Percentiles rank a stretch among this genome's conserved stretches.
phyloP scores from a whole-genome alignment of 2,797 vertebrate species.

The Lemur catta region DNA sequence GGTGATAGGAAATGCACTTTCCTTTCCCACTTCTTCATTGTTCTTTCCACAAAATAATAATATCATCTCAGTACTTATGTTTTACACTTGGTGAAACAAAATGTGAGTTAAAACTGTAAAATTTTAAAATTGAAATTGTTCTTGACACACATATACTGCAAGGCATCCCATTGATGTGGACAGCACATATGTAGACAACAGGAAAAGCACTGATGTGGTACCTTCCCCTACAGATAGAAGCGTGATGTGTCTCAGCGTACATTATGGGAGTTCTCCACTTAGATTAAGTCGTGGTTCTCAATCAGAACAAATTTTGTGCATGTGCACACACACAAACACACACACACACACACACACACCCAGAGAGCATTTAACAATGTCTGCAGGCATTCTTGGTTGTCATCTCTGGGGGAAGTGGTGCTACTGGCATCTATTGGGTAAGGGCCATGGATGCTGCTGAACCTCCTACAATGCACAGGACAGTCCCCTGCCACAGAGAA shows the following conservation, averaged over 20 bases:
- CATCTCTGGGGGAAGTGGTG: neutral
- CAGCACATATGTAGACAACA: neutral
- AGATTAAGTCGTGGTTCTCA: neutral
- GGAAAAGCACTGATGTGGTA: rapidly evolving
- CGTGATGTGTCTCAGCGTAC: neutral
- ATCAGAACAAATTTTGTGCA: neutral
- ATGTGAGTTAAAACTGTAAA: neutral
- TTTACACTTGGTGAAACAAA: slow-evolving; percentile 5
- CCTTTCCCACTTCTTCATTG: neutral
- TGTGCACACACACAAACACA: too few relatives aligned
- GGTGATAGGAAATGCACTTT: neutral
- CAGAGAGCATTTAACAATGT: neutral
- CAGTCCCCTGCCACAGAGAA: neutral
- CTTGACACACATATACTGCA: neutral
- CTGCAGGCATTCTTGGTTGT: neutral
- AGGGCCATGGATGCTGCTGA: neutral
- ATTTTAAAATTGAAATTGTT: neutral
- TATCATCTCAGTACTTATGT: neutral
- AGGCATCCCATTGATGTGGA: neutral
- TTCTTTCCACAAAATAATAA: neutral
- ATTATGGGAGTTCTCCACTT: neutral
- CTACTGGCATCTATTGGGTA: neutral
- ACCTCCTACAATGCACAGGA: neutral
- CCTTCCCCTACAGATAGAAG: neutral
- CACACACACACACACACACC: too few relatives aligned